Percentiles rank a stretch among this genome's conserved stretches.
Conservation (phyloP, 2,113 vertebrate species). For the Bettongia penicillata region DNA sequence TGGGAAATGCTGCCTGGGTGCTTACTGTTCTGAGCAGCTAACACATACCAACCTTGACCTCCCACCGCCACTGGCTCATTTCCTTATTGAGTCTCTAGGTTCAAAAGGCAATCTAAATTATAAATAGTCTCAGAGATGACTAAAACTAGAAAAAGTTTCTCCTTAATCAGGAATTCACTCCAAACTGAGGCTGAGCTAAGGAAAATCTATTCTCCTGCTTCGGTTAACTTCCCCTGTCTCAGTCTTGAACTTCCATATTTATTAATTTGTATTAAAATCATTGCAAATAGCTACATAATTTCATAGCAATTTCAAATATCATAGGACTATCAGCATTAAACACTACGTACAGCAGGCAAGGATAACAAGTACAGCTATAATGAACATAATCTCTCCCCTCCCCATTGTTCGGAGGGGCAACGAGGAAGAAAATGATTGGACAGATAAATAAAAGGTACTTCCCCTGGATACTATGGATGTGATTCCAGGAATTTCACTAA, state of each 20-base stretch:
- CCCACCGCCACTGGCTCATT: neutral
- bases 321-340: neutral
- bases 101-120: neutral
- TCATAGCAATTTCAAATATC: neutral
- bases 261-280: neutral
- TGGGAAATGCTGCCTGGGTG: neutral
- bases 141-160: neutral
- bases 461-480: neutral
- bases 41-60: neutral
- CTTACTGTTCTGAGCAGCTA: neutral
- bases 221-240: neutral
- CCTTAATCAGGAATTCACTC: neutral
- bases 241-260: neutral
- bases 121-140: neutral
- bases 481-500: neutral
- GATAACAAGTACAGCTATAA: neutral
- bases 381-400: neutral
- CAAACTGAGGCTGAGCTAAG: neutral
- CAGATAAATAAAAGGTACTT: neutral
- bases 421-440: neutral
- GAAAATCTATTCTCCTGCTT: neutral
- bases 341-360: neutral
- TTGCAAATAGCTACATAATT: neutral
- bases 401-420: neutral
- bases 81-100: neutral